Evolutionary conservation across 1,140 invertebrate genomes (phyloP).

Genomic region (Drosophila subpulchrella): DNA sequence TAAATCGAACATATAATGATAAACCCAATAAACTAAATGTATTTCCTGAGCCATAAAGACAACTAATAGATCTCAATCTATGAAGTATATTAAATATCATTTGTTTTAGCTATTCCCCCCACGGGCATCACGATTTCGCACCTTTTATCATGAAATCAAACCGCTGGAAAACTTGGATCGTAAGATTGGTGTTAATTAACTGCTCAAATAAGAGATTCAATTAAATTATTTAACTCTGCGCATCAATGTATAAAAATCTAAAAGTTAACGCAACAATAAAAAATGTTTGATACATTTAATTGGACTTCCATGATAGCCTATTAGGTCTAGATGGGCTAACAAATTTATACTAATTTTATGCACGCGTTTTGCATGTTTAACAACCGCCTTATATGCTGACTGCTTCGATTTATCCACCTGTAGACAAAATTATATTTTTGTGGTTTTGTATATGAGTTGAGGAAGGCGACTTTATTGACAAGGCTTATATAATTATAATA

Average conservation of each 20-base stretch:
- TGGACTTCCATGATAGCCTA: conserved; percentile 7
- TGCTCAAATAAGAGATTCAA: conserved; percentile 21
- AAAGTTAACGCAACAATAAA: conserved; percentile 2
- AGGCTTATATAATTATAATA: conserved; percentile 3
- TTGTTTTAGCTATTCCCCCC: conserved; percentile 29
- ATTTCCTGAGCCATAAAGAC: not conserved
- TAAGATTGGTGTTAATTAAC: conserved; percentile 26
- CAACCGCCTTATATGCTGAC: conserved; percentile 19
- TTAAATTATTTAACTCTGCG: not conserved
- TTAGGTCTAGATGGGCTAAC: conserved; percentile 27
- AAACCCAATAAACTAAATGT: too few relatives aligned
- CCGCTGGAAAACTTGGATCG: not conserved
- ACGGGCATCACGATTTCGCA: conserved; percentile 45
- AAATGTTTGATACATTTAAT: conserved; percentile 25
- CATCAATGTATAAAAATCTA: conserved; percentile 6
- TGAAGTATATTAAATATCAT: not conserved
- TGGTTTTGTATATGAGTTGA: conserved; percentile 4
- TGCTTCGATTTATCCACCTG: not conserved
- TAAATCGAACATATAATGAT: not conserved
- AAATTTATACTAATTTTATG: conserved; percentile 73
- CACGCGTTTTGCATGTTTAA: conserved; percentile 71
- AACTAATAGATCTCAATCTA: not conserved
- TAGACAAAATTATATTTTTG: conserved; percentile 5
- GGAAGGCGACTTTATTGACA: conserved; percentile 2
- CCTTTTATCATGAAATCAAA: conserved; percentile 42